These are phyloP conservation scores for Pseudoips prasinana DNA, from an alignment of 2,888 invertebrate genomes.

Conservation along the genomic window DNA sequence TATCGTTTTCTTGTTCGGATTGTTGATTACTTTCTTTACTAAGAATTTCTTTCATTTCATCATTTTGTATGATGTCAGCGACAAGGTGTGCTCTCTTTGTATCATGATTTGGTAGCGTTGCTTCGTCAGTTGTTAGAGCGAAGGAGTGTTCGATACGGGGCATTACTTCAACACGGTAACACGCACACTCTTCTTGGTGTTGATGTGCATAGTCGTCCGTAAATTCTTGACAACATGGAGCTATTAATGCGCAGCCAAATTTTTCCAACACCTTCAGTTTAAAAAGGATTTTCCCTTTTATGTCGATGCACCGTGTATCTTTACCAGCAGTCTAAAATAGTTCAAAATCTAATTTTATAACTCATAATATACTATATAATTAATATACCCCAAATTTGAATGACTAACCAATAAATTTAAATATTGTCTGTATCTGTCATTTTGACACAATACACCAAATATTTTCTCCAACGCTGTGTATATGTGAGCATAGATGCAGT, in stretches of 20 bases:
- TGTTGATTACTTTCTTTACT: slow-evolving; percentile 46
- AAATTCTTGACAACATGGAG: slow-evolving; percentile 61
- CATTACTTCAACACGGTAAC: slow-evolving; percentile 53
- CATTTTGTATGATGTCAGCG: slow-evolving; percentile 69
- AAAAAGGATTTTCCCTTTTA: slow-evolving; percentile 68
- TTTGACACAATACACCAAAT: slow-evolving; percentile 64
- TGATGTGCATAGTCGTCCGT: slow-evolving; percentile 11
- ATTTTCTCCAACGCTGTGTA: slow-evolving; percentile 74
- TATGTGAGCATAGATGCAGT: slow-evolving; percentile 71
- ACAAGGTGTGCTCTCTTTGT: slow-evolving; percentile 65
- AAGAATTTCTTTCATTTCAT: slow-evolving; percentile 70
- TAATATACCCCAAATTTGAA: background rate
- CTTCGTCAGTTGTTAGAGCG: slow-evolving; percentile 49
- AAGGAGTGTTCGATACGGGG: slow-evolving; percentile 48
- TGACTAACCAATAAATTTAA: slow-evolving; percentile 58
- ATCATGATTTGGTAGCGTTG: slow-evolving; percentile 41
- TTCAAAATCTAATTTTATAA: background rate
- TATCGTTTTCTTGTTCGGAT: slow-evolving; percentile 38
- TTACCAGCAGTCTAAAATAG: slow-evolving; percentile 58
- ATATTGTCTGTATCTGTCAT: slow-evolving; percentile 66
- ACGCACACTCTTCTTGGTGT: slow-evolving; percentile 42
- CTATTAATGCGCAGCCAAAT: slow-evolving; percentile 64
- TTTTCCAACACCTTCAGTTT: slow-evolving; percentile 72
- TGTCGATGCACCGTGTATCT: slow-evolving; percentile 60
- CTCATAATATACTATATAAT: background rate